Conservation (phyloP, 1,140 invertebrate species). For the Heliconius eleuchia region DNA sequence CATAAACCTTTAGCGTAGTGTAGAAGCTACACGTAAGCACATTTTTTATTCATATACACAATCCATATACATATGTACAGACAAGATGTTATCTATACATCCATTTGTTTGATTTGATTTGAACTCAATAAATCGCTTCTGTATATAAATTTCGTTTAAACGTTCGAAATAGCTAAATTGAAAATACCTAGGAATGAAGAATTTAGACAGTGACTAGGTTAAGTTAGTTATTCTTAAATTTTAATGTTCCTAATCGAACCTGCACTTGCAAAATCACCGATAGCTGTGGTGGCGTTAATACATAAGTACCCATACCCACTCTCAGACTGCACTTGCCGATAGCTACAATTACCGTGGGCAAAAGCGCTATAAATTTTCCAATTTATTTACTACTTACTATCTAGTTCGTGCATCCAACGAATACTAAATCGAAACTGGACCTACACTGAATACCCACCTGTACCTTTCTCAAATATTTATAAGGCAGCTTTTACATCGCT, state of each 20-base stretch:
- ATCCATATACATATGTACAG: too few species aligned
- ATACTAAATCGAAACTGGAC: slow-evolving; percentile 40
- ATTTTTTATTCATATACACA: too few species aligned
- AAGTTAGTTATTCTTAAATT: too few species aligned
- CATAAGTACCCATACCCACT: background rate
- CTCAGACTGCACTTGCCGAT: slow-evolving; percentile 7
- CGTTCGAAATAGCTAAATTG: slow-evolving; percentile 24
- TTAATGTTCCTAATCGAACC: too few species aligned
- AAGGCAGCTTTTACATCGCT: slow-evolving; percentile 16
- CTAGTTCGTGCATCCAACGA: slow-evolving; percentile 60
- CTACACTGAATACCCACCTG: slow-evolving; percentile 25
- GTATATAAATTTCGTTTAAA: slow-evolving; percentile 22
- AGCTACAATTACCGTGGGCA: slow-evolving; percentile 21
- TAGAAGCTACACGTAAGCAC: too few species aligned
- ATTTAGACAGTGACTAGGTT: too few species aligned
- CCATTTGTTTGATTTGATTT: background rate
- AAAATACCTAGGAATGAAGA: background rate
- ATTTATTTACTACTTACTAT: slow-evolving; percentile 59
- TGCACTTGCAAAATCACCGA: too few species aligned
- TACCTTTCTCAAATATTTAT: slow-evolving; percentile 27
- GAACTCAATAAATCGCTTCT: slow-evolving; percentile 25
- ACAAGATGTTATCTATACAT: too few species aligned
- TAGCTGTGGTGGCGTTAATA: too few species aligned
- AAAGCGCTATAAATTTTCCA: slow-evolving; percentile 39
- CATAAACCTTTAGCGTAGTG: too few species aligned